These are phyloP conservation scores for Colossoma macropomum DNA, from an alignment of 2,113 vertebrate genomes.

Conservation along the genomic window DNA sequence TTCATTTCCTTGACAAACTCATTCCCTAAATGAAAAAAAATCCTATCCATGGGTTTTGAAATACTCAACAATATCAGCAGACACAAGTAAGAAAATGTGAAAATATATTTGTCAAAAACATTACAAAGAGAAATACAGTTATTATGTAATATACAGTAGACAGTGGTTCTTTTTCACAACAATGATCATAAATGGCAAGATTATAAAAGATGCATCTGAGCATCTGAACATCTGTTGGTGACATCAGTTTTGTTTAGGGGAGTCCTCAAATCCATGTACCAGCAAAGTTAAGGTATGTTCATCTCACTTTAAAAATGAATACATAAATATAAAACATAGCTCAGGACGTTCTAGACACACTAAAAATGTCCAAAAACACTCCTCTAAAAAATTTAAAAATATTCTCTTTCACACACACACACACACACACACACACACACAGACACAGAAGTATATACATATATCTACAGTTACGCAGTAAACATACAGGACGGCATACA, in stretches of 20 bases:
- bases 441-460: too few species aligned
- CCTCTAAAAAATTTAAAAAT: background rate
- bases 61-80: background rate
- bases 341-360: background rate
- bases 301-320: background rate
- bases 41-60: background rate
- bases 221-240: too few species aligned
- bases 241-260: too few species aligned
- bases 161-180: background rate
- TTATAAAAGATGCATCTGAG: too few species aligned
- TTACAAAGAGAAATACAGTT: background rate
- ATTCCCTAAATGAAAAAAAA: too few species aligned
- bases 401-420: background rate
- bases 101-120: conserved; percentile 23
- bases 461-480: background rate
- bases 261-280: background rate
- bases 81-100: background rate
- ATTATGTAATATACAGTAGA: background rate
- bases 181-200: too few species aligned
- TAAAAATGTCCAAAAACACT: background rate
- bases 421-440: background rate
- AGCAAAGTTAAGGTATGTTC: background rate
- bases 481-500: background rate
- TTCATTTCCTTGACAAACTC: too few species aligned
- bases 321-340: background rate